phyloP scores from a whole-genome alignment of 1,140 invertebrate genomes.

The Eriosoma lanigerum region DNA sequence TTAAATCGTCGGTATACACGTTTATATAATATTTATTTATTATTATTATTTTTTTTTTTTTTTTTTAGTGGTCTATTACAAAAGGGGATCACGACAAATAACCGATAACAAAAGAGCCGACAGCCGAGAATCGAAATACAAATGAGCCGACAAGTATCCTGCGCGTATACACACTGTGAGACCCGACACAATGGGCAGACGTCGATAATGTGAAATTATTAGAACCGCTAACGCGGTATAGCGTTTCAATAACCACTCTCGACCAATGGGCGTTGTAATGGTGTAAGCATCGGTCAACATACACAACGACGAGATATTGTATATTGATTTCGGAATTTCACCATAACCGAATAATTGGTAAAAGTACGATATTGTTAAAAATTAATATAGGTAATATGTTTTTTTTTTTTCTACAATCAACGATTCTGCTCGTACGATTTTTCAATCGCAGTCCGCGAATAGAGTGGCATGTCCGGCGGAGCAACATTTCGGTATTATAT shows the following conservation, averaged over 20 bases:
- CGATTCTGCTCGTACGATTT: no score
- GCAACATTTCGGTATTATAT: no score
- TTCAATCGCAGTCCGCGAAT: no score
- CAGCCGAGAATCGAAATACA: constrained; percentile 24
- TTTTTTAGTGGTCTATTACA: background rate
- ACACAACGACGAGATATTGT: no score
- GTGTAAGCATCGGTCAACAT: background rate
- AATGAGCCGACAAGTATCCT: constrained; percentile 38
- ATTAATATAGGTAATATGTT: no score
- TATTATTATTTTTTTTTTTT: background rate
- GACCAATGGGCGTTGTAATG: constrained; percentile 30
- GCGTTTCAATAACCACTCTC: constrained; percentile 31
- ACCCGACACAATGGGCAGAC: constrained; percentile 23
- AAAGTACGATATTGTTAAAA: no score
- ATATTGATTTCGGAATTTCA: background rate
- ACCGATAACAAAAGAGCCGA: constrained; percentile 24
- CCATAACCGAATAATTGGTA: background rate
- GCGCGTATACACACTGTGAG: background rate
- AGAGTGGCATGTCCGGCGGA: no score
- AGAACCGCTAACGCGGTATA: constrained; percentile 28
- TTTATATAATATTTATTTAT: background rate
- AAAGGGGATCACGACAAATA: constrained; percentile 18
- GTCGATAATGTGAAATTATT: constrained; percentile 25
- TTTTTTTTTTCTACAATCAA: no score
- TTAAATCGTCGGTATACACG: background rate